Conservation (phyloP, 2,888 invertebrate genomes). For the Dryomyza anilis region DNA sequence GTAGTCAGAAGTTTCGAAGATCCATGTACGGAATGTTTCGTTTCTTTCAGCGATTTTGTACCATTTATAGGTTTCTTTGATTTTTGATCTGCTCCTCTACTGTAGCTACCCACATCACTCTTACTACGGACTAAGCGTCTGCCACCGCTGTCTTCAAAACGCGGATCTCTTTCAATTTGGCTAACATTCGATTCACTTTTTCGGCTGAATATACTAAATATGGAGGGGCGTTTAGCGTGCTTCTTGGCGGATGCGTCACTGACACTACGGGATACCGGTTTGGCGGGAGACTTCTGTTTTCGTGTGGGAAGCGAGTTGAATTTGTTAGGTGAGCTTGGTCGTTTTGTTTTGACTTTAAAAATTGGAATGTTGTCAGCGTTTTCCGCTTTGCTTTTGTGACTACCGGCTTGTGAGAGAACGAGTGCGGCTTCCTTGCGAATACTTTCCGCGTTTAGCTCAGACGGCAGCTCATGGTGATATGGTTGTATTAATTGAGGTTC, state of each 20-base stretch:
- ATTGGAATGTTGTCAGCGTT: slow-evolving; percentile 56
- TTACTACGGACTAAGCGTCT: slow-evolving; percentile 66
- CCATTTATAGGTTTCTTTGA: slow-evolving; percentile 42
- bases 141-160: slow-evolving; percentile 64
- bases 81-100: slow-evolving; percentile 41
- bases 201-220: slow-evolving; percentile 70
- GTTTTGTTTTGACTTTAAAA: slow-evolving; percentile 51
- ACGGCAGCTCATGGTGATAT: slow-evolving; percentile 67
- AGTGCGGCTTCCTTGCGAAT: slow-evolving; percentile 78
- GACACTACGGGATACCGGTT: slow-evolving; percentile 65
- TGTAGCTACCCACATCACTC: slow-evolving; percentile 66
- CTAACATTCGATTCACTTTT: slow-evolving; percentile 65
- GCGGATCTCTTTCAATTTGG: slow-evolving; percentile 53
- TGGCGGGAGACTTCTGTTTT: slow-evolving; percentile 62
- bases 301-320: slow-evolving; percentile 73
- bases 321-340: slow-evolving; percentile 56
- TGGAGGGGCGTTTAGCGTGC: slow-evolving; percentile 66
- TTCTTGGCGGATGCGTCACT: slow-evolving; percentile 64
- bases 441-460: slow-evolving; percentile 73
- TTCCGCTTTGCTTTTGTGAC: slow-evolving; percentile 71
- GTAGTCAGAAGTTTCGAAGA: slow-evolving; percentile 65
- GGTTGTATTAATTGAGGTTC: slow-evolving; percentile 56
- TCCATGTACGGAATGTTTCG: slow-evolving; percentile 47
- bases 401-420: slow-evolving; percentile 75
- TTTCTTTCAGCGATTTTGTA: slow-evolving; percentile 34